These are phyloP conservation scores for Spea multiplicata DNA, from an alignment of 2,113 vertebrate genomes.

Conservation along the genomic window DNA sequence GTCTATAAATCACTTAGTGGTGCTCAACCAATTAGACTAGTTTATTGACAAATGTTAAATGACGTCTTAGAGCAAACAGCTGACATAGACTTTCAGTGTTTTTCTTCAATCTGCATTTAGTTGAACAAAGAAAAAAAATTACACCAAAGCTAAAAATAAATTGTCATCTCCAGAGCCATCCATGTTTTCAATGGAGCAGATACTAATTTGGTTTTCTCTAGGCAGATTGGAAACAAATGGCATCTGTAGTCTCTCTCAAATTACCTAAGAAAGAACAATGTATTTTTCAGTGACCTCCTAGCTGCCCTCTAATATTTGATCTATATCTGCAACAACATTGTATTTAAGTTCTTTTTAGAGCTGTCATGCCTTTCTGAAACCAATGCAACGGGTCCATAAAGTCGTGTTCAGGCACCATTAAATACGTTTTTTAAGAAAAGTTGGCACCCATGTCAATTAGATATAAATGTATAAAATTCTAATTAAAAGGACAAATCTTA, in stretches of 20 bases:
- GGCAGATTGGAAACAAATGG: neutral
- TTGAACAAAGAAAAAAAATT: neutral
- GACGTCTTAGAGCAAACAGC: slow-evolving; percentile 21
- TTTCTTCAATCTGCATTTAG: neutral
- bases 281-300: slow-evolving; percentile 14
- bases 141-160: neutral
- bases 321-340: neutral
- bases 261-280: neutral
- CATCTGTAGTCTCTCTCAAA: neutral
- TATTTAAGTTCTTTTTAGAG: no score
- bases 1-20: slow-evolving; percentile 37
- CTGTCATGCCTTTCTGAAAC: no score
- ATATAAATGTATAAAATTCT: no score
- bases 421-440: no score
- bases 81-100: slow-evolving; percentile 17
- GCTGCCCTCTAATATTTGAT: slow-evolving; percentile 4
- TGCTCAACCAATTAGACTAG: slow-evolving; percentile 25
- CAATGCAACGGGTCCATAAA: no score
- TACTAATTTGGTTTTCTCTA: neutral
- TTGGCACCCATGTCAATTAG: no score
- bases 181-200: slow-evolving; percentile 9
- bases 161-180: neutral
- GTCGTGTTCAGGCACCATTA: no score
- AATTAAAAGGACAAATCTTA: no score
- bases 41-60: slow-evolving; percentile 42